These are phyloP conservation scores for Neuroterus valhalla DNA, from an alignment of 1,140 invertebrate species.

Conservation along the genomic window DNA sequence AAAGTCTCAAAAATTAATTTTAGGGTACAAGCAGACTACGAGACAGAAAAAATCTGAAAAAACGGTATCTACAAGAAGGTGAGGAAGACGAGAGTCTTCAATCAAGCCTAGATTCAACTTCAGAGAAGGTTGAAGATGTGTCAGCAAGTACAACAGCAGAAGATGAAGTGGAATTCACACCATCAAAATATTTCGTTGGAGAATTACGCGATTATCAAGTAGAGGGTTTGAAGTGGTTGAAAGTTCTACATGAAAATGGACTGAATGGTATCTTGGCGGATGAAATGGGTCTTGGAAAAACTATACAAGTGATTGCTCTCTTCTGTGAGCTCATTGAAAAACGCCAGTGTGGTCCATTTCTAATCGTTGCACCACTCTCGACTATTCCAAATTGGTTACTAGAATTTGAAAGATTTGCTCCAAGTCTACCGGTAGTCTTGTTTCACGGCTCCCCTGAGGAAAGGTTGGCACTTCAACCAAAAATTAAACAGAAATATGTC, in stretches of 20 bases:
- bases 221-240: slow-evolving; percentile 80
- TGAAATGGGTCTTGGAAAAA: slow-evolving; percentile 89
- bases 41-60: background rate
- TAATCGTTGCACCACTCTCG: slow-evolving; percentile 81
- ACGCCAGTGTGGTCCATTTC: slow-evolving; percentile 77
- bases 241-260: slow-evolving; percentile 79
- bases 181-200: slow-evolving; percentile 73
- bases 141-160: slow-evolving; percentile 9
- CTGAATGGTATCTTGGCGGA: slow-evolving; percentile 87
- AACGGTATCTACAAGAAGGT: slow-evolving; percentile 68
- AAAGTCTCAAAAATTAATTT: background rate
- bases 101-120: slow-evolving; percentile 46
- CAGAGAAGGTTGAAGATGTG: slow-evolving; percentile 46
- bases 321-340: slow-evolving; percentile 76
- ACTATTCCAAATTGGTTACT: slow-evolving; percentile 83
- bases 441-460: slow-evolving; percentile 75
- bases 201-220: slow-evolving; percentile 78
- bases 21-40: background rate
- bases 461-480: slow-evolving; percentile 51
- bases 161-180: slow-evolving; percentile 52
- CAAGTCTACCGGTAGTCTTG: slow-evolving; percentile 78
- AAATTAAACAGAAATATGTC: slow-evolving; percentile 52
- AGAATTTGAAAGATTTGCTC: slow-evolving; percentile 82
- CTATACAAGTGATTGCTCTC: slow-evolving; percentile 82
- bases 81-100: slow-evolving; percentile 51